Evolutionary conservation across 2,888 invertebrate genomes (phyloP).

Genomic region (Crepidodera aurea): DNA sequence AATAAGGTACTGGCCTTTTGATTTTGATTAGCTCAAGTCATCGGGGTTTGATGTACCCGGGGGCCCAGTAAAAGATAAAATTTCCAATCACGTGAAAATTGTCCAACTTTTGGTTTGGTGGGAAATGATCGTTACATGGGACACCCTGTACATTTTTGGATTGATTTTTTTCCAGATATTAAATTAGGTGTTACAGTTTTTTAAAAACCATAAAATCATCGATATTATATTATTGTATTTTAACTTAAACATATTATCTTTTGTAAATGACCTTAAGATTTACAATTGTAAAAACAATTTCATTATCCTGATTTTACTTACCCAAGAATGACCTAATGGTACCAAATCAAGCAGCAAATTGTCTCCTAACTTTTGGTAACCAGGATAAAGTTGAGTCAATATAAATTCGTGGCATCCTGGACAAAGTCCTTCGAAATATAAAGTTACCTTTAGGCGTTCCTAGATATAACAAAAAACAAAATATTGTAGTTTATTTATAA

Average conservation of each 20-base stretch:
- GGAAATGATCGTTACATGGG: no score
- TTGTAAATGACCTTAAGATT: background rate
- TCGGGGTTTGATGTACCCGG: no score
- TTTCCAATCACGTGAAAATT: no score
- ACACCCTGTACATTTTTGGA: no score
- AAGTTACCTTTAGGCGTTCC: slow-evolving; percentile 28
- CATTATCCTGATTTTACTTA: background rate
- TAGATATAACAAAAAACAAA: no score
- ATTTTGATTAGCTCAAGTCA: no score
- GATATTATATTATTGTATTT: no score
- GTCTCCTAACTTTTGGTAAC: slow-evolving; percentile 28
- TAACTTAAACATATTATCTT: no score
- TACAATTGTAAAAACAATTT: background rate
- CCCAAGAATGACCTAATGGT: slow-evolving; percentile 30
- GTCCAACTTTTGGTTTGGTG: no score
- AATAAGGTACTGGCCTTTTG: no score
- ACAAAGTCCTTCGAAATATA: slow-evolving; percentile 36
- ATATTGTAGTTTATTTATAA: background rate
- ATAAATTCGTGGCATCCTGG: slow-evolving; percentile 31
- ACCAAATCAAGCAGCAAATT: slow-evolving; percentile 27
- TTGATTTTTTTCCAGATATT: background rate
- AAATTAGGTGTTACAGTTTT: background rate
- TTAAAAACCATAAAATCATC: no score
- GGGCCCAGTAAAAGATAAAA: no score
- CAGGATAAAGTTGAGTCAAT: slow-evolving; percentile 31